A percentile compares a stretch with the other conserved stretches of the same genome.
Evolutionary conservation across 2,113 vertebrate genomes (phyloP).

Genomic region (Zosterops japonicus): DNA sequence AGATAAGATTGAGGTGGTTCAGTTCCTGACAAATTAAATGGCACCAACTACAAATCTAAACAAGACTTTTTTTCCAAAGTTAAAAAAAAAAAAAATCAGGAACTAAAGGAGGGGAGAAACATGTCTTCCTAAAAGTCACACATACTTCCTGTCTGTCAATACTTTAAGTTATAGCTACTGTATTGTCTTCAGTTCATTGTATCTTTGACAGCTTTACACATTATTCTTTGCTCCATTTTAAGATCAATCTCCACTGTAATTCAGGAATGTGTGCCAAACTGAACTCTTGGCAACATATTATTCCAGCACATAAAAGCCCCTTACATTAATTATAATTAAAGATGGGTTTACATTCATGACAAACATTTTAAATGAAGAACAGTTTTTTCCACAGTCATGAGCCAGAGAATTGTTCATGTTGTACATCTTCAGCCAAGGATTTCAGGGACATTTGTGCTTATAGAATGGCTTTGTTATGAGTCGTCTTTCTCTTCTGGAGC

Average conservation of each 20-base stretch:
- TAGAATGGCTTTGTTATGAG: slow-evolving; percentile 18
- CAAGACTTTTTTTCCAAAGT: neutral
- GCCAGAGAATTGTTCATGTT: slow-evolving; percentile 41
- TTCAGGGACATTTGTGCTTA: slow-evolving; percentile 40
- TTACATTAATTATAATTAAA: slow-evolving; percentile 40
- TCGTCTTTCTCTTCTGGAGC: neutral
- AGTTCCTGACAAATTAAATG: neutral
- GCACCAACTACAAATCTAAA: neutral
- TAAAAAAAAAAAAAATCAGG: neutral
- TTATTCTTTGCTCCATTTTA: slow-evolving; percentile 5
- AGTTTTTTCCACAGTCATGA: slow-evolving; percentile 25
- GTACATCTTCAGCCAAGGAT: slow-evolving; percentile 43
- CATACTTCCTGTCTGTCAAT: neutral
- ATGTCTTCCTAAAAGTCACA: neutral
- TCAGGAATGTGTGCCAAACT: neutral
- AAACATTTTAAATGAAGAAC: slow-evolving; percentile 38
- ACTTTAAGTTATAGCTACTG: neutral
- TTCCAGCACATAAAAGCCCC: slow-evolving; percentile 17
- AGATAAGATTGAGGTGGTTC: neutral
- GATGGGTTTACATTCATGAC: slow-evolving; percentile 47
- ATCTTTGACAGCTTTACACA: neutral
- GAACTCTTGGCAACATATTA: neutral
- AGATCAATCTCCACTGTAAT: slow-evolving; percentile 7
- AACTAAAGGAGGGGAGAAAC: neutral
- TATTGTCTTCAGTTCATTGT: neutral